Percentiles rank a stretch among this genome's conserved stretches.
These are phyloP conservation scores for Ganaspis brasiliensis DNA, from an alignment of 2,888 invertebrate genomes.

Conservation along the genomic window DNA sequence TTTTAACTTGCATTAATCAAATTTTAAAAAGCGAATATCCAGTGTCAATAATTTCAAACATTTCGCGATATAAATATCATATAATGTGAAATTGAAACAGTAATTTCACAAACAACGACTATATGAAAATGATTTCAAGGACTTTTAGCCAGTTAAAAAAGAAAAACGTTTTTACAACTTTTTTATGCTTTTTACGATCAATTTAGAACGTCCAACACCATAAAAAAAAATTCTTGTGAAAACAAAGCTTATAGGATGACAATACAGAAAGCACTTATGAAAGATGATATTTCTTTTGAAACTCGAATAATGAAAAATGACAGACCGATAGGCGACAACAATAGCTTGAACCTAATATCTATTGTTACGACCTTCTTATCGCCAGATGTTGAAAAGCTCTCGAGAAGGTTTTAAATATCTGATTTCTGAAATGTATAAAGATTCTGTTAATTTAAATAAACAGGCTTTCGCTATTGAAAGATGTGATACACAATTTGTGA, in stretches of 20 bases:
- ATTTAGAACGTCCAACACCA: slow-evolving; percentile 4
- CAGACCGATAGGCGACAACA: not conserved
- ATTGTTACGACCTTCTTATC: slow-evolving; percentile 2
- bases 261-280: not conserved
- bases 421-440: not conserved
- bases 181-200: not conserved
- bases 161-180: not conserved
- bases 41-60: too few relatives aligned
- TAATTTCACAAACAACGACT: not conserved
- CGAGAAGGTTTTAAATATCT: not conserved
- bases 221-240: not conserved
- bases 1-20: too few relatives aligned
- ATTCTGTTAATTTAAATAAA: not conserved
- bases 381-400: not conserved
- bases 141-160: not conserved
- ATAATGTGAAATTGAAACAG: too few relatives aligned
- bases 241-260: slow-evolving; percentile 3
- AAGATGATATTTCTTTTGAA: slow-evolving; percentile 19
- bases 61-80: too few relatives aligned
- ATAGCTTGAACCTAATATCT: not conserved
- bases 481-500: not conserved
- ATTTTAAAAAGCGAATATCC: not conserved
- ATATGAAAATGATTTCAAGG: not conserved
- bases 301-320: not conserved
- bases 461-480: not conserved